phyloP scores from a whole-genome alignment of 1,140 invertebrate genomes.

The Halotydeus destructor region DNA sequence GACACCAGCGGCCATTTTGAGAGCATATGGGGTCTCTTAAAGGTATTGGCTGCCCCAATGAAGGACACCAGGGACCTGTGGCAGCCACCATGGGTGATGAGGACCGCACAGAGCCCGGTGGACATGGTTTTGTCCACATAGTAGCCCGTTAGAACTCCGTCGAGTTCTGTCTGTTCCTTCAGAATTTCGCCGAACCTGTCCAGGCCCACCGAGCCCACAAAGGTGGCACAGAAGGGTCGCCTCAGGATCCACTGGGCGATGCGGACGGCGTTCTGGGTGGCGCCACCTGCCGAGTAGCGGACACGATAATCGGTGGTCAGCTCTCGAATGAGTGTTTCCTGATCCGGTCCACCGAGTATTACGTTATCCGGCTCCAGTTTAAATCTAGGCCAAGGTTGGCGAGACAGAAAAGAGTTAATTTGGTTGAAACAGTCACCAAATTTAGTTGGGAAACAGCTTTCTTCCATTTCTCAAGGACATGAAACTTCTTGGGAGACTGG shows the following conservation, averaged over 20 bases:
- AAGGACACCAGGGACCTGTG: conserved; percentile 81
- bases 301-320: conserved; percentile 46
- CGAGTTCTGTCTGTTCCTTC: conserved; percentile 46
- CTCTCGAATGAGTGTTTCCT: no score
- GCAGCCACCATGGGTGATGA: conserved; percentile 45
- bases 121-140: conserved; percentile 49
- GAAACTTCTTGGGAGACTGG: no score
- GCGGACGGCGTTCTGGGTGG: conserved; percentile 7
- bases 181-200: conserved; percentile 77
- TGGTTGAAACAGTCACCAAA: no score
- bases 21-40: conserved; percentile 59
- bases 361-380: conserved; percentile 35
- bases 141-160: conserved; percentile 71
- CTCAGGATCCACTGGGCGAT: conserved; percentile 10
- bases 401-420: no score
- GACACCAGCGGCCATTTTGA: conserved; percentile 1
- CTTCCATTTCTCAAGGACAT: no score
- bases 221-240: conserved; percentile 23
- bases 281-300: conserved; percentile 38
- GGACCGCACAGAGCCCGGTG: conserved; percentile 68
- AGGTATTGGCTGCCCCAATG: conserved; percentile 77
- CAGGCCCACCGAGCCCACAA: conserved; percentile 80
- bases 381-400: no score
- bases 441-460: no score
- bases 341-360: conserved; percentile 75